Percentiles rank a stretch among this genome's conserved stretches.
Evolutionary conservation across 2,113 vertebrate species (phyloP).

Genomic region (Heterotis niloticus): DNA sequence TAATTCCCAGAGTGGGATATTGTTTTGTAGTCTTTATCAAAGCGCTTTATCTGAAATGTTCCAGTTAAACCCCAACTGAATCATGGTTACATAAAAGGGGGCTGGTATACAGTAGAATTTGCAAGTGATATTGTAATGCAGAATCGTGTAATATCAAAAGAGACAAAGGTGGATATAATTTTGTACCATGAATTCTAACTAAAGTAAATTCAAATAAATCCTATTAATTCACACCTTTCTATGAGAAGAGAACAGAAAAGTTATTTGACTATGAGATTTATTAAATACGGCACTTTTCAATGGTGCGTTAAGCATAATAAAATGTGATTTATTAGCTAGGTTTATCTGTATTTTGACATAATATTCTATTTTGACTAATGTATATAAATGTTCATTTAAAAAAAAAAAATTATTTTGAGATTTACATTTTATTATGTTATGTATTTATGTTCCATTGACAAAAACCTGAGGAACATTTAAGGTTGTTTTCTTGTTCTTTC

Average conservation of each 20-base stretch:
- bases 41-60: neutral
- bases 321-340: too few species aligned
- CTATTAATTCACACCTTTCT: too few species aligned
- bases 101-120: neutral
- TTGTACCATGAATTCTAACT: neutral
- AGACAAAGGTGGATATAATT: neutral
- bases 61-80: neutral
- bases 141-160: neutral
- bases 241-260: too few species aligned
- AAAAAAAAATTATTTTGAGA: neutral
- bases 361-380: too few species aligned
- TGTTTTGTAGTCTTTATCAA: neutral
- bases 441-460: neutral
- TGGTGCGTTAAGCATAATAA: too few species aligned
- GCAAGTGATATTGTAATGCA: neutral
- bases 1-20: neutral
- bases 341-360: neutral
- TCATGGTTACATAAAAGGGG: neutral
- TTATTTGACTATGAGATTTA: too few species aligned
- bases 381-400: neutral
- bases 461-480: too few species aligned
- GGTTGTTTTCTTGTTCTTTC: too few species aligned
- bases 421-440: neutral
- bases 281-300: too few species aligned
- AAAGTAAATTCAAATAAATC: too few species aligned